phyloP scores from a whole-genome alignment of 2,113 vertebrate genomes.

The Microtus pennsylvanicus region DNA sequence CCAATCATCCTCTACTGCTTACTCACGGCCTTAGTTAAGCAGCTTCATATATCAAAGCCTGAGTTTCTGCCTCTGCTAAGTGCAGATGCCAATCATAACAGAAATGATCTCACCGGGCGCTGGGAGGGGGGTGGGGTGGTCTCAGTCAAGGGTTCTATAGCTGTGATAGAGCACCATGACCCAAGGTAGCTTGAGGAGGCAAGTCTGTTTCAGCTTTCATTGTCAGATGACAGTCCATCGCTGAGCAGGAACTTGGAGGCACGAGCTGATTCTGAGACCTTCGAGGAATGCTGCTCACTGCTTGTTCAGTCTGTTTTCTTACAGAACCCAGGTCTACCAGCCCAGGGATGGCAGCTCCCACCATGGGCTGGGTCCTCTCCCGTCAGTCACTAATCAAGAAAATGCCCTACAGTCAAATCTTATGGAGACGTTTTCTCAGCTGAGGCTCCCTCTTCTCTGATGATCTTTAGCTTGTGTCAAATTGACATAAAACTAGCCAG shows the following conservation, averaged over 20 bases:
- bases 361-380: neutral
- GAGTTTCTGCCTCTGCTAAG: constrained; percentile 31
- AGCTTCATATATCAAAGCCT: neutral
- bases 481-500: neutral
- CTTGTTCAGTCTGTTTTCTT: neutral
- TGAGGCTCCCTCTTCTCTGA: too few species aligned
- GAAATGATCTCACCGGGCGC: neutral
- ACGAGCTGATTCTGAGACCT: neutral
- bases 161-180: too few species aligned
- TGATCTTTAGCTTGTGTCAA: neutral
- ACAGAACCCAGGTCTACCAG: too few species aligned
- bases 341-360: neutral
- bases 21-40: neutral
- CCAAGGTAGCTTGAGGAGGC: neutral
- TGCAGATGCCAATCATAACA: neutral
- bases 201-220: neutral
- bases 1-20: neutral
- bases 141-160: neutral
- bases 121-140: neutral
- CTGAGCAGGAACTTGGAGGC: neutral
- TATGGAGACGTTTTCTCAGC: neutral
- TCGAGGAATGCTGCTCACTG: neutral
- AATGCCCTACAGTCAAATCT: neutral
- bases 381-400: neutral
- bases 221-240: neutral